Conservation (phyloP, 2,113 vertebrate genomes). For the Malurus cyaneus region DNA sequence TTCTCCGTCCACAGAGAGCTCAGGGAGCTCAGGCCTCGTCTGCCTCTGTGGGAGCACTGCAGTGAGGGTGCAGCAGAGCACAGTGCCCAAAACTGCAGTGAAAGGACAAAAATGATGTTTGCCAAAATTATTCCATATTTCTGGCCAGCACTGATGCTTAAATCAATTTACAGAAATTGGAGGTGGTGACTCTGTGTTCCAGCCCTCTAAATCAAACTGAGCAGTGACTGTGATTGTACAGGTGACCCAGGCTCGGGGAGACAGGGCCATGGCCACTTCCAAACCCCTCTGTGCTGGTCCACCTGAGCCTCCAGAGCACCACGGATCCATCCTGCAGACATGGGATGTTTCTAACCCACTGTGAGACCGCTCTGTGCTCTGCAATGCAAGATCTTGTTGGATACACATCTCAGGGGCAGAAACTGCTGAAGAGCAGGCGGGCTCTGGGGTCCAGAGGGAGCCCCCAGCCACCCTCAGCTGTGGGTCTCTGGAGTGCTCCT, state of each 20-base stretch:
- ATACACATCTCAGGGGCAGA: neutral
- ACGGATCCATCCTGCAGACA: accelerated
- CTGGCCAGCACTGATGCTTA: neutral
- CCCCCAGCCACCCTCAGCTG: neutral
- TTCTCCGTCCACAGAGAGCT: neutral
- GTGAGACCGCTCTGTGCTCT: neutral
- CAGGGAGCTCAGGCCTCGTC: neutral
- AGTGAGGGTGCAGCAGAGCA: neutral
- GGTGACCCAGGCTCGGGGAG: accelerated
- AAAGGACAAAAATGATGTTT: neutral
- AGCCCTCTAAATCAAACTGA: neutral
- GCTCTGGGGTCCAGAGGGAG: neutral
- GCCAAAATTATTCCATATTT: neutral
- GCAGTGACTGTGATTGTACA: neutral
- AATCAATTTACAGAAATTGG: neutral
- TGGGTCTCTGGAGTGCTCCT: accelerated
- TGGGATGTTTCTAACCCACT: neutral
- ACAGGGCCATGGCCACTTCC: accelerated
- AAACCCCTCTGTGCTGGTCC: neutral
- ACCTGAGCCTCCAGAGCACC: accelerated
- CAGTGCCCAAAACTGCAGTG: neutral
- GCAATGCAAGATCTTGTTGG: neutral
- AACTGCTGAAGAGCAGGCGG: neutral
- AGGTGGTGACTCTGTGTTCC: neutral
- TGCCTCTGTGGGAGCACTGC: neutral